phyloP scores from a whole-genome alignment of 2,797 vertebrate genomes.

The Tolypeutes matacus region DNA sequence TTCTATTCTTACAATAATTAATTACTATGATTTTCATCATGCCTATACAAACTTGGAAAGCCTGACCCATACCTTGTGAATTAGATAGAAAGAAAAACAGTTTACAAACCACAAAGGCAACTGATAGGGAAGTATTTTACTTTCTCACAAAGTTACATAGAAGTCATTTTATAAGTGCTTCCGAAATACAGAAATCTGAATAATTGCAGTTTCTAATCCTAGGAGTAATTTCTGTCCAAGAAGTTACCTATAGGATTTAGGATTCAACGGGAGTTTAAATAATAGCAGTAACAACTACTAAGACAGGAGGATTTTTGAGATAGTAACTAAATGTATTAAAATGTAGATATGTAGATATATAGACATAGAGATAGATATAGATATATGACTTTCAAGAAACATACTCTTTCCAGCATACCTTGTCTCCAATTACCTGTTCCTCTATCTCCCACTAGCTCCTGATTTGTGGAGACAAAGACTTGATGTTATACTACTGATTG shows the following conservation, averaged over 20 bases:
- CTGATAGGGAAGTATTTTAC: slow-evolving; percentile 46
- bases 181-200: slow-evolving; percentile 48
- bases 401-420: slow-evolving; percentile 39
- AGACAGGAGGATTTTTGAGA: slow-evolving; percentile 22
- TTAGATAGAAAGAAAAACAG: slow-evolving; percentile 49
- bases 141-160: background rate
- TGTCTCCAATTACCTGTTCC: slow-evolving; percentile 7
- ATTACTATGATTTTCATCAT: slow-evolving; percentile 62
- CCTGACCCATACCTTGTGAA: background rate
- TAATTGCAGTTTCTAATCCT: slow-evolving; percentile 36
- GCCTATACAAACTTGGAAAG: slow-evolving; percentile 71
- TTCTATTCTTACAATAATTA: slow-evolving; percentile 69
- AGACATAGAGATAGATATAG: background rate
- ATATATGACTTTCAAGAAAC: background rate
- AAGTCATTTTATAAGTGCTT: background rate
- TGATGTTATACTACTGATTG: background rate
- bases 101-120: slow-evolving; percentile 12
- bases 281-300: background rate
- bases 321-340: slow-evolving; percentile 20
- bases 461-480: slow-evolving; percentile 41
- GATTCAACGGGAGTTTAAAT: slow-evolving; percentile 30
- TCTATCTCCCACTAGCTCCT: background rate
- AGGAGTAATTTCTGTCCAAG: slow-evolving; percentile 11
- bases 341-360: background rate
- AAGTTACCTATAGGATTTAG: slow-evolving; percentile 18